Evolutionary conservation across 2,797 vertebrate genomes (phyloP).

Genomic region (Natrix natrix): DNA sequence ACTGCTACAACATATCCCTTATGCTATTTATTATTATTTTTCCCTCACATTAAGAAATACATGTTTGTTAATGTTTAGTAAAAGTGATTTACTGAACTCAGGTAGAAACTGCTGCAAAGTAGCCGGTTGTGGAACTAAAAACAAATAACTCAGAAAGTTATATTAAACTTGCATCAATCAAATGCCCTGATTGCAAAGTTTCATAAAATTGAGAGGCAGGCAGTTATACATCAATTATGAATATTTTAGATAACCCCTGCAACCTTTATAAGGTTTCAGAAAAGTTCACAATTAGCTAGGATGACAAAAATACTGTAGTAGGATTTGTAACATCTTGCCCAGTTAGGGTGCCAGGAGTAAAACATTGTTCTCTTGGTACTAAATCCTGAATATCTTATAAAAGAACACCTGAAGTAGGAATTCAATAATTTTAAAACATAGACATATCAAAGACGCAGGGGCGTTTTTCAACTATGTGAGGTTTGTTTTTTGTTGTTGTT

Average conservation of each 20-base stretch:
- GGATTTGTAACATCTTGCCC: too few relatives aligned
- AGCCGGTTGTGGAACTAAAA: conserved; percentile 53
- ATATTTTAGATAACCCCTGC: neutral
- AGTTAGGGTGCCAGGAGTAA: neutral
- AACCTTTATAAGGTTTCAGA: neutral
- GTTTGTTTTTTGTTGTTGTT: too few relatives aligned
- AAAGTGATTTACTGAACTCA: conserved; percentile 55
- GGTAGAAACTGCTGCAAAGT: conserved; percentile 52
- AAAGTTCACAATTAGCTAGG: neutral
- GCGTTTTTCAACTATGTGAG: neutral
- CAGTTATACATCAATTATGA: conserved; percentile 20
- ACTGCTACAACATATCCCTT: conserved; percentile 38
- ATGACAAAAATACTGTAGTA: neutral
- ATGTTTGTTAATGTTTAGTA: conserved; percentile 53
- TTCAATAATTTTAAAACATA: neutral
- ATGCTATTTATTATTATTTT: conserved; percentile 48
- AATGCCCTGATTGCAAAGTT: conserved; percentile 39
- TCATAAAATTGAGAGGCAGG: conserved; percentile 40
- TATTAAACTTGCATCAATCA: conserved; percentile 41
- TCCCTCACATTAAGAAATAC: conserved; percentile 56
- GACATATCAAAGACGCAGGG: neutral
- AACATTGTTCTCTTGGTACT: neutral
- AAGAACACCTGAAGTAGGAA: neutral
- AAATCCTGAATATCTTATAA: neutral
- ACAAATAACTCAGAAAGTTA: conserved; percentile 44